Conservation (phyloP, 2,888 invertebrate species). For the Nemapogon koenigi region DNA sequence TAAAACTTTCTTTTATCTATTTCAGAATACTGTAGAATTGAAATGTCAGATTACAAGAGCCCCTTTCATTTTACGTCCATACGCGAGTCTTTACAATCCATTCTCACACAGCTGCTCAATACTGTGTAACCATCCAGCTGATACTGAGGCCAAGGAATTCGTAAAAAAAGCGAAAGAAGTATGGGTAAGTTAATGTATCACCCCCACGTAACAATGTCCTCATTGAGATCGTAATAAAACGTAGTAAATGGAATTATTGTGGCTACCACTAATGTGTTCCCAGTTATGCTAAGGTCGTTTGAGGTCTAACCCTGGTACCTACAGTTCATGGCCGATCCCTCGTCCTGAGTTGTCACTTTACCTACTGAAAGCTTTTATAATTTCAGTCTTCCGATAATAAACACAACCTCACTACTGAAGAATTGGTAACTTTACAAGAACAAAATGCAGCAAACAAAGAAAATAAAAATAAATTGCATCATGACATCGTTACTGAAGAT, state of each 20-base stretch:
- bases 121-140: conserved; percentile 85
- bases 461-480: conserved; percentile 43
- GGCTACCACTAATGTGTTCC: not conserved
- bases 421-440: conserved; percentile 41
- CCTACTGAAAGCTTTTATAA: too few species aligned
- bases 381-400: conserved; percentile 43
- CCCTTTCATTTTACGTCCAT: conserved; percentile 77
- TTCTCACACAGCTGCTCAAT: conserved; percentile 82
- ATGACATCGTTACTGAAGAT: conserved; percentile 77
- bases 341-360: too few species aligned
- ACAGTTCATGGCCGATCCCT: too few species aligned
- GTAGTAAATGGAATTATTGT: not conserved
- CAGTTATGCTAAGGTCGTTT: too few species aligned
- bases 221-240: not conserved
- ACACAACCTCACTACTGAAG: conserved; percentile 36
- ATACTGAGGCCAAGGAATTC: conserved; percentile 73
- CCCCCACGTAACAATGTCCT: too few species aligned
- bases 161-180: conserved; percentile 75
- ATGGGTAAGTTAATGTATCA: conserved; percentile 64
- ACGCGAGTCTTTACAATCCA: conserved; percentile 83
- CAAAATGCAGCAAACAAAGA: conserved; percentile 35
- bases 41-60: conserved; percentile 71
- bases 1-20: too few species aligned
- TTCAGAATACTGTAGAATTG: conserved; percentile 44
- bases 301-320: too few species aligned